These are phyloP conservation scores for Callipepla squamata DNA, from an alignment of 2,113 vertebrate genomes.

Conservation along the genomic window DNA sequence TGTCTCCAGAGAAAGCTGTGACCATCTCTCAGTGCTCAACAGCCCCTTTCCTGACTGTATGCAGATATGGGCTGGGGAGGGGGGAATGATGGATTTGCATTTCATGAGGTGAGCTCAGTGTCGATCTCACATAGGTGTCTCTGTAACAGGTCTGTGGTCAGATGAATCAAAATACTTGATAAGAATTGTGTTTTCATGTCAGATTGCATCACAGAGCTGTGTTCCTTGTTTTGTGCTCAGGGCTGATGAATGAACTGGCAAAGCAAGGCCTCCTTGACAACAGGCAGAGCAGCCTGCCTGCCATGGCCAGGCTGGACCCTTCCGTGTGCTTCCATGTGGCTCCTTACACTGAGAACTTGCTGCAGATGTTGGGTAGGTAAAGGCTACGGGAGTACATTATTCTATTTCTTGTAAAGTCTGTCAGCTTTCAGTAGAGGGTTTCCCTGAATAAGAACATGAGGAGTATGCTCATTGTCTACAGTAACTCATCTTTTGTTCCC, in stretches of 20 bases:
- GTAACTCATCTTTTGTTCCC: background rate
- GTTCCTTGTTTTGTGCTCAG: slow-evolving; percentile 49
- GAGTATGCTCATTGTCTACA: background rate
- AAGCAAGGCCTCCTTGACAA: slow-evolving; percentile 33
- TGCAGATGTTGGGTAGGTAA: slow-evolving; percentile 68
- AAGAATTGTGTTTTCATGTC: background rate
- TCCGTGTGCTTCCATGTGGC: slow-evolving; percentile 64
- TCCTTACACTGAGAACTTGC: slow-evolving; percentile 42
- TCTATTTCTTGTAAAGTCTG: background rate
- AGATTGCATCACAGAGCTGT: background rate
- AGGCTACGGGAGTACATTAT: background rate
- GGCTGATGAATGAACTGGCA: slow-evolving; percentile 71
- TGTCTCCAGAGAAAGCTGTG: background rate
- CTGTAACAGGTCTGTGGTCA: background rate
- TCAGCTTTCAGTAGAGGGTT: background rate
- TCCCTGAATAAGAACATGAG: background rate
- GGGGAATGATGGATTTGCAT: fast-evolving
- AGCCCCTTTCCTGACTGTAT: background rate
- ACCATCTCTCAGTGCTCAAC: background rate
- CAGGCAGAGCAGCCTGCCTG: background rate
- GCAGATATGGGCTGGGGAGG: background rate
- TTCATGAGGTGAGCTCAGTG: background rate
- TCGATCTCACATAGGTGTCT: background rate
- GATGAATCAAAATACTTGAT: background rate
- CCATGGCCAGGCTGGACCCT: background rate